These are phyloP conservation scores for Xestia xanthographa DNA, from an alignment of 2,888 invertebrate genomes.

Conservation along the genomic window DNA sequence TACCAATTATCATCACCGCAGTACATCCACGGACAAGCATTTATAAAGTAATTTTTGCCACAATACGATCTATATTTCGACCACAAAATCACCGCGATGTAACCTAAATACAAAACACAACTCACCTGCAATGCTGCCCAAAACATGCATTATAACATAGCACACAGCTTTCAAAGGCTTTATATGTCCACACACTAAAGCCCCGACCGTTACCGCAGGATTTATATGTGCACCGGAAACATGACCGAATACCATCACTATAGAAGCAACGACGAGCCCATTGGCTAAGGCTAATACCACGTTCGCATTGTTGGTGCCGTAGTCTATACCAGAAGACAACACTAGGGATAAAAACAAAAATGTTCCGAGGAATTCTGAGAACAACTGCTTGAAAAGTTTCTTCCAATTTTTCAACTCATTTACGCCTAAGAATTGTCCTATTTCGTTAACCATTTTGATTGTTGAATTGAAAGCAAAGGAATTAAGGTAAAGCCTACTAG, in stretches of 20 bases:
- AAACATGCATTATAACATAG: slow-evolving; percentile 66
- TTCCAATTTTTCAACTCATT: slow-evolving; percentile 62
- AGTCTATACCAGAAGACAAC: slow-evolving; percentile 48
- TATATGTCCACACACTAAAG: slow-evolving; percentile 67
- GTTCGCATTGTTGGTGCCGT: slow-evolving; percentile 23
- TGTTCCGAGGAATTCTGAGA: slow-evolving; percentile 69
- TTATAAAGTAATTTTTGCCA: neutral
- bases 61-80: neutral
- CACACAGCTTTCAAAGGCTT: slow-evolving; percentile 68
- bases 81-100: neutral
- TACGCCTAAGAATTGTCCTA: slow-evolving; percentile 57
- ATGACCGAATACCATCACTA: slow-evolving; percentile 69
- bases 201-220: slow-evolving; percentile 71
- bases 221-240: slow-evolving; percentile 73
- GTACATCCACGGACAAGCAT: neutral
- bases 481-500: slow-evolving; percentile 24
- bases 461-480: neutral
- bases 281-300: slow-evolving; percentile 60
- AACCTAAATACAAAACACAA: neutral
- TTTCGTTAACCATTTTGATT: slow-evolving; percentile 41
- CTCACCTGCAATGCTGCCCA: slow-evolving; percentile 69
- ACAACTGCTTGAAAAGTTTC: slow-evolving; percentile 61
- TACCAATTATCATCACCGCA: neutral
- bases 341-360: slow-evolving; percentile 66
- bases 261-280: slow-evolving; percentile 64